phyloP scores from a whole-genome alignment of 2,888 invertebrate species.

The Sicus ferrugineus region DNA sequence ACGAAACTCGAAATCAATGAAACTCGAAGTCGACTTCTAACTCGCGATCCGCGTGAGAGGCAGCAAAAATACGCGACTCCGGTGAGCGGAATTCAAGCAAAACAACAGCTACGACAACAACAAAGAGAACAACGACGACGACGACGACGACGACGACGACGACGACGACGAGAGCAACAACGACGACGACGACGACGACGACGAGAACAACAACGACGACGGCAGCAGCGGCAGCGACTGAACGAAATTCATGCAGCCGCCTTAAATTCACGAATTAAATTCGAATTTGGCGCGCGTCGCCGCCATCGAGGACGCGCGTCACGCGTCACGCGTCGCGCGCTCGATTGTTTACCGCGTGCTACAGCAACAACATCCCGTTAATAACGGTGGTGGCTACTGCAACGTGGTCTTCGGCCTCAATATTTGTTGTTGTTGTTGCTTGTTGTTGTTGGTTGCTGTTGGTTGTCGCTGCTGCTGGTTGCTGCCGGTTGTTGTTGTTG shows the following conservation, averaged over 20 bases:
- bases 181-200: slow-evolving; percentile 33
- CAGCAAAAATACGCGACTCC: slow-evolving; percentile 25
- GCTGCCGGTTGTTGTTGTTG: slow-evolving; percentile 28
- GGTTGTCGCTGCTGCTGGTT: slow-evolving; percentile 13
- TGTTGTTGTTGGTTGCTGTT: neutral
- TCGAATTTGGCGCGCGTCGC: slow-evolving; percentile 36
- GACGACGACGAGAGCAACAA: slow-evolving; percentile 34
- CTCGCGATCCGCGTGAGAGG: slow-evolving; percentile 9
- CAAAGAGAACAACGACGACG: slow-evolving; percentile 45
- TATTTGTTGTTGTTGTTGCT: neutral
- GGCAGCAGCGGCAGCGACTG: slow-evolving; percentile 29
- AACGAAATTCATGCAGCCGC: slow-evolving; percentile 20
- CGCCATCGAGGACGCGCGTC: slow-evolving; percentile 51
- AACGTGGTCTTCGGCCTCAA: slow-evolving; percentile 11
- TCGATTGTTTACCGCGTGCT: slow-evolving; percentile 62
- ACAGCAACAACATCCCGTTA: neutral
- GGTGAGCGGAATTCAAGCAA: neutral
- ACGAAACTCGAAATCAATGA: too few species aligned
- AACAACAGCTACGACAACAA: slow-evolving; percentile 23
- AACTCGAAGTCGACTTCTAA: too few species aligned
- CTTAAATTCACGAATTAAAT: slow-evolving; percentile 41
- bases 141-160: slow-evolving; percentile 38
- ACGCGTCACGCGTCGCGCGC: slow-evolving; percentile 16
- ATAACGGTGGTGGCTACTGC: slow-evolving; percentile 44
- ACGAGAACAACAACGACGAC: slow-evolving; percentile 30